These are phyloP conservation scores for Chionis minor DNA, from an alignment of 2,113 vertebrate genomes.

Conservation along the genomic window DNA sequence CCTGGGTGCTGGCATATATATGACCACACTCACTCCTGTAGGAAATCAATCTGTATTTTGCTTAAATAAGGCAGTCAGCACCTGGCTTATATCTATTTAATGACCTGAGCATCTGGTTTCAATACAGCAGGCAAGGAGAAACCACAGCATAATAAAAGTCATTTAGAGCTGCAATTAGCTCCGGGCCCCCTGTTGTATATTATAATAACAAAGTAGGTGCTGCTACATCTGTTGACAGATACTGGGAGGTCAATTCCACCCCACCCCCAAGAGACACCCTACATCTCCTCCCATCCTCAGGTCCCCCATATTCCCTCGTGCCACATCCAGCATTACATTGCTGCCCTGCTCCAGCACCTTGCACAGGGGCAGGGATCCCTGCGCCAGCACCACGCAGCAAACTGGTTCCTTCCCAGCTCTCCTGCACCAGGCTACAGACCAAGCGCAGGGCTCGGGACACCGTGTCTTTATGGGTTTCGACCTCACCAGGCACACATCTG, in stretches of 20 bases:
- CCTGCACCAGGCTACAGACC: no score
- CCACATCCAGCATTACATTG: accelerated
- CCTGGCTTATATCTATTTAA: slow-evolving; percentile 22
- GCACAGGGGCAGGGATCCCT: background rate
- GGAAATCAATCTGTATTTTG: background rate
- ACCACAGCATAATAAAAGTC: background rate
- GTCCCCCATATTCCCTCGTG: accelerated
- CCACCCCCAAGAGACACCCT: background rate
- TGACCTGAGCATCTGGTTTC: slow-evolving; percentile 27
- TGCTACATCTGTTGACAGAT: background rate
- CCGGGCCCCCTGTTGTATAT: background rate
- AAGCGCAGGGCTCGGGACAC: no score
- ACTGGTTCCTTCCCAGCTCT: no score
- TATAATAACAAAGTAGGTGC: background rate
- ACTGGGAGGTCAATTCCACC: background rate
- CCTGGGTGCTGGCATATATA: background rate
- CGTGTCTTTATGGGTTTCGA: no score
- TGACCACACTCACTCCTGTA: background rate
- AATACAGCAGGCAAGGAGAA: background rate
- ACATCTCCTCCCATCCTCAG: background rate
- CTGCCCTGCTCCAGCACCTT: background rate
- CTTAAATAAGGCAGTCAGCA: background rate
- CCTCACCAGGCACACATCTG: no score
- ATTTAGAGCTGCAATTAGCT: slow-evolving; percentile 8
- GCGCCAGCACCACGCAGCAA: background rate